A percentile compares a stretch with the other conserved stretches of the same genome.
Evolutionary conservation across 2,888 invertebrate genomes (phyloP).

Genomic region (Clepsis dumicolana): DNA sequence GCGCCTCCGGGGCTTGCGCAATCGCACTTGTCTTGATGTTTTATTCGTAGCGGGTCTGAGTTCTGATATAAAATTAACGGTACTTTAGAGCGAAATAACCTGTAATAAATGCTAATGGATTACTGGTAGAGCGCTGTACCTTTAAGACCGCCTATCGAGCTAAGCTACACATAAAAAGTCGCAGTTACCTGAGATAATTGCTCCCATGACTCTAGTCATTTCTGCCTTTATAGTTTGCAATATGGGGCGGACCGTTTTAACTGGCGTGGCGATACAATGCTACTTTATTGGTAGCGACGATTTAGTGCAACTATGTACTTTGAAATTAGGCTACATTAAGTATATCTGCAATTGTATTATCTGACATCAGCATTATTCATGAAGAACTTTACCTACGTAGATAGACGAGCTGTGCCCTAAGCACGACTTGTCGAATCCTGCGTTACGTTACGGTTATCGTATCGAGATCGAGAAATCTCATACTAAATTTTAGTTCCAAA

Average conservation of each 20-base stretch:
- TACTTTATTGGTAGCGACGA: background rate
- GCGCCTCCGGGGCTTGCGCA: slow-evolving; percentile 37
- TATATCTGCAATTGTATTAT: background rate
- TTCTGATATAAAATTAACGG: slow-evolving; percentile 4
- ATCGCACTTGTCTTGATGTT: background rate
- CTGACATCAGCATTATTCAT: slow-evolving; percentile 5
- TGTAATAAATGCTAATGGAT: slow-evolving; percentile 18
- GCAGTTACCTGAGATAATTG: background rate
- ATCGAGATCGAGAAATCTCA: no score
- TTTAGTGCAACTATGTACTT: slow-evolving; percentile 14
- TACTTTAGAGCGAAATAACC: background rate
- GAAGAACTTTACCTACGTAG: background rate
- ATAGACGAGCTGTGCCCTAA: slow-evolving; percentile 13
- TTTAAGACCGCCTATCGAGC: slow-evolving; percentile 1
- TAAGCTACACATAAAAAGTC: slow-evolving; percentile 1
- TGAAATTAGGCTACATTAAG: slow-evolving; percentile 7
- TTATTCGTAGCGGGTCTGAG: slow-evolving; percentile 1
- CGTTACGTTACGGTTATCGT: no score
- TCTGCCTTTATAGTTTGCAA: background rate
- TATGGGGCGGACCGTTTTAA: background rate
- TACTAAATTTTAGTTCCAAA: no score
- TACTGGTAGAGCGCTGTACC: background rate
- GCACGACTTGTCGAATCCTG: no score
- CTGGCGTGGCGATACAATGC: background rate
- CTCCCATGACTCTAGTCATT: slow-evolving; percentile 1